phyloP scores from a whole-genome alignment of 2,113 vertebrate species.

The Chlorocebus sabaeus region DNA sequence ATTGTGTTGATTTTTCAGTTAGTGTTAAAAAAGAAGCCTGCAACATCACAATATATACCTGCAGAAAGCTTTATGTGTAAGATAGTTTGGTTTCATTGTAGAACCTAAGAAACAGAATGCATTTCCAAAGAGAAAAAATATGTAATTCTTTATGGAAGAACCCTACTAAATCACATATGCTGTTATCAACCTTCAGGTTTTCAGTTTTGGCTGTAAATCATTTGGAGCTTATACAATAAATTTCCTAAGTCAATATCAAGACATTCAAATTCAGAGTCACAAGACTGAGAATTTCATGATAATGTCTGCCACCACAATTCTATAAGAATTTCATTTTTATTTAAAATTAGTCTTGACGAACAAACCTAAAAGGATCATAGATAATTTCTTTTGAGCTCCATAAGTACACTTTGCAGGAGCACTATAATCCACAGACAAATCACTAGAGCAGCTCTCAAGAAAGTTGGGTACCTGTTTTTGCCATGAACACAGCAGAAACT shows the following conservation, averaged over 20 bases:
- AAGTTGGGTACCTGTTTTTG: neutral
- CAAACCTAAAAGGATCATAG: neutral
- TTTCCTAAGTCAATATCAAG: neutral
- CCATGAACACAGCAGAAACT: neutral
- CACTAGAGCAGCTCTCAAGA: neutral
- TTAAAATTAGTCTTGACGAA: neutral
- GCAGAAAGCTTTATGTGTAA: neutral
- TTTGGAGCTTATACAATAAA: conserved; percentile 15
- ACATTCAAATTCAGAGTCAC: conserved; percentile 5
- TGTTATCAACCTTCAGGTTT: neutral
- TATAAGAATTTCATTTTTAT: neutral
- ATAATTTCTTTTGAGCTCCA: neutral
- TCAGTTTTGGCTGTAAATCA: neutral
- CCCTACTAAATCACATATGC: neutral
- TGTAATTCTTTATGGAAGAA: neutral
- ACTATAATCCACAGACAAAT: neutral
- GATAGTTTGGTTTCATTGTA: neutral
- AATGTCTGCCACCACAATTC: neutral
- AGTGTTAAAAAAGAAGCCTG: neutral
- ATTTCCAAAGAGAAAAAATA: neutral
- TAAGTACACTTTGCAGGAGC: neutral
- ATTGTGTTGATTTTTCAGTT: neutral
- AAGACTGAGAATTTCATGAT: neutral
- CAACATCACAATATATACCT: neutral
- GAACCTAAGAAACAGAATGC: neutral